Evolutionary conservation across 2,113 vertebrate genomes (phyloP).

Genomic region (Psilopsiagon aymara): DNA sequence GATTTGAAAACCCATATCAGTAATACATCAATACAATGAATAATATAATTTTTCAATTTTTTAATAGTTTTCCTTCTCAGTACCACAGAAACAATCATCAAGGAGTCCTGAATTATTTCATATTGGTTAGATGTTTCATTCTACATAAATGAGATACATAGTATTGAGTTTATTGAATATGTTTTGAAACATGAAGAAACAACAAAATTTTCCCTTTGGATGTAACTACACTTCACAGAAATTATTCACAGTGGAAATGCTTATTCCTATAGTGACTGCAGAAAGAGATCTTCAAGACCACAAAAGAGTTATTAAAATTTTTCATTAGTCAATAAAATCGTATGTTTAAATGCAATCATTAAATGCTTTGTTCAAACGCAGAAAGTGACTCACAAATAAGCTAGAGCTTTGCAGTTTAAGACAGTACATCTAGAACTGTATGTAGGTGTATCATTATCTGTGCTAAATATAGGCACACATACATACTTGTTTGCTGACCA

Average conservation of each 20-base stretch:
- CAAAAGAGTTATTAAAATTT: neutral
- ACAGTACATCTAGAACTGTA: neutral
- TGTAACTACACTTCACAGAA: neutral
- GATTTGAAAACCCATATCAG: neutral
- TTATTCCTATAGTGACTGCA: neutral
- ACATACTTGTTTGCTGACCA: neutral
- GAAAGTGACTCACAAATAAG: neutral
- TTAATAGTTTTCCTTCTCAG: neutral
- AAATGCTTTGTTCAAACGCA: neutral
- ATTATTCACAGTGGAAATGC: neutral
- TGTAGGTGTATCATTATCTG: neutral
- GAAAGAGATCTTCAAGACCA: neutral
- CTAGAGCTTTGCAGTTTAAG: neutral
- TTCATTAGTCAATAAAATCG: neutral
- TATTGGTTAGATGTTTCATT: neutral
- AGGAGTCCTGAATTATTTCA: neutral
- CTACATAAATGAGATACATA: neutral
- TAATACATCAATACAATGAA: neutral
- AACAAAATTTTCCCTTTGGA: rapidly evolving
- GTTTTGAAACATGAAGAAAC: neutral
- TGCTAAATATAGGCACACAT: neutral
- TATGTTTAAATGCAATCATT: neutral
- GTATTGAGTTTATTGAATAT: neutral
- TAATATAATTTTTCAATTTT: neutral
- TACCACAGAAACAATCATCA: neutral